Percentiles rank a stretch among this genome's conserved stretches.
Evolutionary conservation across 2,797 vertebrate genomes (phyloP).

Genomic region (Balearica regulorum): DNA sequence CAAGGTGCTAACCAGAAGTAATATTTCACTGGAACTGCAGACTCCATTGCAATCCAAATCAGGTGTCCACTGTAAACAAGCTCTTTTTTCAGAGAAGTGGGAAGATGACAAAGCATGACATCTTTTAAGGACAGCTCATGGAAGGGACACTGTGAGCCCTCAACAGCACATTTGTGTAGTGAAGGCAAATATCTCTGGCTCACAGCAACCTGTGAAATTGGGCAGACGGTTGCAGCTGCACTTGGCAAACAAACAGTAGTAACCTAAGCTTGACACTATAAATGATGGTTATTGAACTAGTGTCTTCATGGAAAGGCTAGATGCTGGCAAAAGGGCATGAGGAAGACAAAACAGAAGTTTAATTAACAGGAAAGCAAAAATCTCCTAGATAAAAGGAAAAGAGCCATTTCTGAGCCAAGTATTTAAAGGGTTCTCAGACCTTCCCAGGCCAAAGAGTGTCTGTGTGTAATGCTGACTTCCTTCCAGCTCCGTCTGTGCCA

Average conservation of each 20-base stretch:
- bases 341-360: slow-evolving; percentile 54
- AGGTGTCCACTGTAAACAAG: not conserved
- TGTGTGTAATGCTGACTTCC: slow-evolving; percentile 58
- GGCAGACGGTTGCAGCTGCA: not conserved
- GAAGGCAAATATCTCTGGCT: not conserved
- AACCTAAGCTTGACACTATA: not conserved
- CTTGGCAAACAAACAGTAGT: not conserved
- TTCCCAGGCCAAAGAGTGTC: slow-evolving; percentile 50
- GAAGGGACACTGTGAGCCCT: not conserved
- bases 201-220: not conserved
- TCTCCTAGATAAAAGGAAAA: slow-evolving; percentile 55
- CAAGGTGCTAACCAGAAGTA: not conserved
- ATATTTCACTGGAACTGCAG: not conserved
- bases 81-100: not conserved
- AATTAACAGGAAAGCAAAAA: slow-evolving; percentile 62
- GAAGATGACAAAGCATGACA: not conserved
- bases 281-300: slow-evolving; percentile 8
- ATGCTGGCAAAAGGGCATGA: slow-evolving; percentile 43
- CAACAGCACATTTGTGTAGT: not conserved
- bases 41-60: not conserved
- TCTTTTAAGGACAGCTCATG: not conserved
- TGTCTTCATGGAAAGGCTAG: not conserved
- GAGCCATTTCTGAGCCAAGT: slow-evolving; percentile 46
- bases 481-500: slow-evolving; percentile 58
- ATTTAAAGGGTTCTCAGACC: slow-evolving; percentile 47